phyloP scores from a whole-genome alignment of 2,113 vertebrate genomes.

The Mastomys natalensis region DNA sequence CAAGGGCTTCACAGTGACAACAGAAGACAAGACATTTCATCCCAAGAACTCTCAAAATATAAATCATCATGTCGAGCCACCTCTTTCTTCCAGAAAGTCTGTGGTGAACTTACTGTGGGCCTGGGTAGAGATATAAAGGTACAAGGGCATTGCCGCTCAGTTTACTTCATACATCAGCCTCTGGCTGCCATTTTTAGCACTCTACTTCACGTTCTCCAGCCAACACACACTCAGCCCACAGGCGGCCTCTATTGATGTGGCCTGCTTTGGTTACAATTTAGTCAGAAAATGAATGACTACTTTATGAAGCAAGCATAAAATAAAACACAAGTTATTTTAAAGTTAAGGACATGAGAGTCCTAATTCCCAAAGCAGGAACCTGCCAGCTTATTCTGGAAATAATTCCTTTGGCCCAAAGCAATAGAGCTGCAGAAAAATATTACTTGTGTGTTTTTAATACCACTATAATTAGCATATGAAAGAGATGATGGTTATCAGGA shows the following conservation, averaged over 20 bases:
- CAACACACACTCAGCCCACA: not conserved
- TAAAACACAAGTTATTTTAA: conserved; percentile 77
- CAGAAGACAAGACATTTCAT: not conserved
- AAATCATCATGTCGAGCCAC: not conserved
- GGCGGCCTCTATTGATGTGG: not conserved
- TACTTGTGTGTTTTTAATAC: conserved; percentile 72
- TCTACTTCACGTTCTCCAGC: not conserved
- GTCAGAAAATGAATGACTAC: conserved; percentile 64
- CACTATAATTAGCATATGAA: conserved; percentile 63
- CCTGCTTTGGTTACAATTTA: conserved; percentile 46
- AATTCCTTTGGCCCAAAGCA: conserved; percentile 59
- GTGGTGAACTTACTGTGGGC: not conserved
- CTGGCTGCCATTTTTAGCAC: not conserved
- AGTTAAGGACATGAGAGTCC: conserved; percentile 67
- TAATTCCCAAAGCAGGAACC: conserved; percentile 70
- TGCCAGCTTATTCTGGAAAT: conserved; percentile 74
- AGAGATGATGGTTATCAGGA: conserved; percentile 75
- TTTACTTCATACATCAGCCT: not conserved
- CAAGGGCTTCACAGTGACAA: not conserved
- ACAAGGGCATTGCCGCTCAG: not conserved
- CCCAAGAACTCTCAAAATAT: not conserved
- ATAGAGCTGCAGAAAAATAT: conserved; percentile 46
- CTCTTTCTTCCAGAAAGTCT: not conserved
- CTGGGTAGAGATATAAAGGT: not conserved
- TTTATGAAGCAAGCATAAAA: conserved; percentile 70